These are phyloP conservation scores for Notodonta ziczac DNA, from an alignment of 2,888 invertebrate species.

Conservation along the genomic window DNA sequence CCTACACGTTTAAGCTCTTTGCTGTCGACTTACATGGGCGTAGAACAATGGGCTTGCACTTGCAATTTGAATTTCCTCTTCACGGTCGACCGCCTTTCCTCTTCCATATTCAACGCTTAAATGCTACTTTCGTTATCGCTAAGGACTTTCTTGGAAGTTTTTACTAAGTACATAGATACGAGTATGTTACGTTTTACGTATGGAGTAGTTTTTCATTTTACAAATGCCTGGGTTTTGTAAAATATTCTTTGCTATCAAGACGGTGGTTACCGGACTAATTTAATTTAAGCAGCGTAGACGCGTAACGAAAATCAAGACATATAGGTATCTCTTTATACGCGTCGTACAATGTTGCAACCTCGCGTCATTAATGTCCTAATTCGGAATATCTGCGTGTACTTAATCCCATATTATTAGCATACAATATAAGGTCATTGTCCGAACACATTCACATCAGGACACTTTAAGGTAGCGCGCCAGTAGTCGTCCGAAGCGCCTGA, in stretches of 20 bases:
- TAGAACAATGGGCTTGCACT: slow-evolving; percentile 62
- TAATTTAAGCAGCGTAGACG: too few species aligned
- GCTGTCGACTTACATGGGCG: slow-evolving; percentile 48
- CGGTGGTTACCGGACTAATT: too few species aligned
- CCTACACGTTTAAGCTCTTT: slow-evolving; percentile 67
- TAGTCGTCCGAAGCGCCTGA: slow-evolving; percentile 56
- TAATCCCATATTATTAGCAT: slow-evolving; percentile 37
- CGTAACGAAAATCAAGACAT: too few species aligned
- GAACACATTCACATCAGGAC: slow-evolving; percentile 56
- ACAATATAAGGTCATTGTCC: slow-evolving; percentile 67
- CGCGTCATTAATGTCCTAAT: slow-evolving; percentile 14
- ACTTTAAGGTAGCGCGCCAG: slow-evolving; percentile 54
- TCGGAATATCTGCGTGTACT: slow-evolving; percentile 22
- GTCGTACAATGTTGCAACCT: not conserved
- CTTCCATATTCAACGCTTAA: slow-evolving; percentile 58
- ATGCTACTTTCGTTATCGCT: slow-evolving; percentile 34
- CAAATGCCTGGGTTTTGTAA: not conserved
- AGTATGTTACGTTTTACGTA: not conserved
- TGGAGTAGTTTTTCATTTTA: not conserved
- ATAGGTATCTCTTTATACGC: too few species aligned
- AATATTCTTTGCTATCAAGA: not conserved
- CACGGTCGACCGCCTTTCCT: slow-evolving; percentile 50
- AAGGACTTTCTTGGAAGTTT: slow-evolving; percentile 14
- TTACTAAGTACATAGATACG: slow-evolving; percentile 8
- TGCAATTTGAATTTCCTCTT: slow-evolving; percentile 67